Base-by-base conservation (phyloP, 2,888 invertebrate species). In the Zygaena filipendulae region DNA sequence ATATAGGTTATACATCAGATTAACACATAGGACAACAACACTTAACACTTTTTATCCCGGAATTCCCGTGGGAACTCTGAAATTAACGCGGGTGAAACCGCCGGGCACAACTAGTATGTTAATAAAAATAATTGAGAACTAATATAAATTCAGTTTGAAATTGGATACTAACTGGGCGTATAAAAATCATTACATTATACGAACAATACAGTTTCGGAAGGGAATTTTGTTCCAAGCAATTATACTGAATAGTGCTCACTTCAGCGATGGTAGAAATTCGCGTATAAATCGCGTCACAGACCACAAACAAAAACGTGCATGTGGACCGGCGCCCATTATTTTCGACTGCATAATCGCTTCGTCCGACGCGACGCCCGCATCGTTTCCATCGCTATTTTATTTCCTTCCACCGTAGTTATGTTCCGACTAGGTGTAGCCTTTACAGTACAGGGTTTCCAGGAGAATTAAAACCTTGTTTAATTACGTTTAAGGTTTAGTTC, bases 261-360 rank as follows among this genome's bases (percentile, higher is more conserved):
- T 75, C 64, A 66, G 66, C 67, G 63, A 68, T 62, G 70, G 72
- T 67, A 70, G 74, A 74, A 75, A 67, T 75, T 75, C 71, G 59
- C 59, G 68, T 69, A 77, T 79, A 79, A 77, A 79, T 79, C 75
- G 77, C 77, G 74, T 77, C 79, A 74, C 71, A 74, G 74, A 72
- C 77, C 79, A 74, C 79, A 77, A 79, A 79, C 77, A 77, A 77
- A 79, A 77, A 75, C 75, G 77, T 75, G 70, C 74, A 79, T 72
- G 77, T 71, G 72, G 77, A 75, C 72, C 69, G 70, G 66, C 68
- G 62, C 59, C 77, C 75, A 79, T 77, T 79, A 79, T 77, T 79
- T 74, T 79, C 75, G 68, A 74, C 77, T 75, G 77, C 75, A 79
- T 79, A 79, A 79, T 79, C 77, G 77, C 72, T 74, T 70, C 77